Percentiles rank a stretch among this genome's conserved stretches.
Conservation (phyloP, 2,113 vertebrate species). For the Corydoras sp. region DNA sequence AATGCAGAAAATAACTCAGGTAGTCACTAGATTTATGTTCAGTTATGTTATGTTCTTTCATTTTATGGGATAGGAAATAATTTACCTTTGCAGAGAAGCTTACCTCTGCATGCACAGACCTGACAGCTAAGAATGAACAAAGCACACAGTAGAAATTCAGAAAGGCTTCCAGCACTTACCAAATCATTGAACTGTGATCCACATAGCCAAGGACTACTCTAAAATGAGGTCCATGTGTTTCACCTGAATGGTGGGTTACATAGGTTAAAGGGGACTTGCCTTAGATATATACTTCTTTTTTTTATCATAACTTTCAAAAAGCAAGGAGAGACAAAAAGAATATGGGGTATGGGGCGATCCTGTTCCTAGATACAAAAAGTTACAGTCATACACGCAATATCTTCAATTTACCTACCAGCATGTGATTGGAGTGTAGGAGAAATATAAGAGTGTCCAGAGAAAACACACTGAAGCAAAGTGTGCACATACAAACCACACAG, state of each 20-base stretch:
- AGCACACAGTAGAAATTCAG: slow-evolving; percentile 9
- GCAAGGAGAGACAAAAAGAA: too few species aligned
- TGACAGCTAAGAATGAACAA: background rate
- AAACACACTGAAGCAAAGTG: too few species aligned
- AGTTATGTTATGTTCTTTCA: background rate
- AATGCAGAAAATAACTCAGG: background rate
- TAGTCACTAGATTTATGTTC: background rate
- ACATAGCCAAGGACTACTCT: slow-evolving; percentile 22
- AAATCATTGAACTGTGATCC: slow-evolving; percentile 24
- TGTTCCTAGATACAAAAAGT: too few species aligned
- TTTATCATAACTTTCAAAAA: too few species aligned
- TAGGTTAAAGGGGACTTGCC: slow-evolving; percentile 11
- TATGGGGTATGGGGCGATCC: too few species aligned
- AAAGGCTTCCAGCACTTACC: slow-evolving; percentile 19
- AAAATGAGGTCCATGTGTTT: slow-evolving; percentile 30
- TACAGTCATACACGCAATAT: too few species aligned
- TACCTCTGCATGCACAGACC: background rate
- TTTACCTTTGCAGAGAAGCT: background rate
- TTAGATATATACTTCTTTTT: too few species aligned
- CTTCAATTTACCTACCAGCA: too few species aligned
- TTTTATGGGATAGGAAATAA: background rate
- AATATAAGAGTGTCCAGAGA: too few species aligned
- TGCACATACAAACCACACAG: too few species aligned
- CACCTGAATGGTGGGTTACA: slow-evolving; percentile 15
- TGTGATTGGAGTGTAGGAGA: too few species aligned